Conservation (phyloP, 2,888 invertebrate species). For the Lamproptera curius region DNA sequence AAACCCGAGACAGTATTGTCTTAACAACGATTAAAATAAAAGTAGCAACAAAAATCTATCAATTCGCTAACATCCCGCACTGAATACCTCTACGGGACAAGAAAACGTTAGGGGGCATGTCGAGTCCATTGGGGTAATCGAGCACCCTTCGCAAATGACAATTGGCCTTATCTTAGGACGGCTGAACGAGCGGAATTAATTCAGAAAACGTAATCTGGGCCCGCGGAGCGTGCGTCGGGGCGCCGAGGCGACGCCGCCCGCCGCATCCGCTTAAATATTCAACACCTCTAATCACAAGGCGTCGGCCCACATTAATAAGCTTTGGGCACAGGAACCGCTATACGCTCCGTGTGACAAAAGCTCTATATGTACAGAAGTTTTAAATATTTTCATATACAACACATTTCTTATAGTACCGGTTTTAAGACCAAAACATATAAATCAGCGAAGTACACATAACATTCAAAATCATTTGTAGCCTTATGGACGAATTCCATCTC, state of each 20-base stretch:
- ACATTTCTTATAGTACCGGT: neutral
- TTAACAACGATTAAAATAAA: too few species aligned
- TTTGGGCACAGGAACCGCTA: constrained; percentile 41
- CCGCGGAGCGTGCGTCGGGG: constrained; percentile 51
- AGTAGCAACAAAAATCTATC: too few species aligned
- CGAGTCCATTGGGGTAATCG: neutral
- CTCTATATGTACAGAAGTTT: constrained; percentile 10
- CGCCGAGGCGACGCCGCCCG: constrained; percentile 50
- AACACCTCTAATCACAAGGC: constrained; percentile 70
- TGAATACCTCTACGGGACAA: too few species aligned
- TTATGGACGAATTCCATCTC: too few species aligned
- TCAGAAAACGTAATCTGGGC: constrained; percentile 64
- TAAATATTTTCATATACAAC: neutral
- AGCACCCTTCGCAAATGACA: constrained; percentile 31
- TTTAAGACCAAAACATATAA: too few species aligned
- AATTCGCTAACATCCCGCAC: too few species aligned
- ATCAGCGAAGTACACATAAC: too few species aligned
- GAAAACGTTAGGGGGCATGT: neutral
- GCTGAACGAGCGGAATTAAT: constrained; percentile 61
- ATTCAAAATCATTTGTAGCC: too few species aligned
- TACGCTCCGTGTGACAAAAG: constrained; percentile 33
- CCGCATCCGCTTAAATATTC: constrained; percentile 69
- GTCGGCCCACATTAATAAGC: constrained; percentile 54
- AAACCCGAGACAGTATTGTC: too few species aligned
- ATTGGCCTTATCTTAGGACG: constrained; percentile 49